phyloP scores from a whole-genome alignment of 1,140 invertebrate genomes.

The Laodelphax striatellus region DNA sequence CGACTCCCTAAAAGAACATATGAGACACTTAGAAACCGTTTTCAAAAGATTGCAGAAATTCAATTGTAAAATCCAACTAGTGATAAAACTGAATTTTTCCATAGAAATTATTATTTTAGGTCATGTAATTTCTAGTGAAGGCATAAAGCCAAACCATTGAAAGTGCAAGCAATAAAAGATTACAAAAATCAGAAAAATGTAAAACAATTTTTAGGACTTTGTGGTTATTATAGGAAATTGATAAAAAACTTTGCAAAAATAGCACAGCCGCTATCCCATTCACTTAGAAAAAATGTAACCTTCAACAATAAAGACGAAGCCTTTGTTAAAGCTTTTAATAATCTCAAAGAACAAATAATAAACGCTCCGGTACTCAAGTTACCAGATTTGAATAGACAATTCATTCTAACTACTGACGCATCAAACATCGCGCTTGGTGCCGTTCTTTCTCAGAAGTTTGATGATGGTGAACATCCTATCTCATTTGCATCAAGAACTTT shows the following conservation, averaged over 20 bases:
- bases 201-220: slow-evolving; percentile 28
- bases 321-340: too few species aligned
- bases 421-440: slow-evolving; percentile 11
- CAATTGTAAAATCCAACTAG: slow-evolving; percentile 22
- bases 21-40: slow-evolving; percentile 17
- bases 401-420: background rate
- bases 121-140: slow-evolving; percentile 25
- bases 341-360: too few species aligned
- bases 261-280: slow-evolving; percentile 24
- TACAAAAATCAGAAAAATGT: slow-evolving; percentile 26
- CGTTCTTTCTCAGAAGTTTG: slow-evolving; percentile 12
- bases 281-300: slow-evolving; percentile 24
- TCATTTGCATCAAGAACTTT: slow-evolving; percentile 25
- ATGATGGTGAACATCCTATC: slow-evolving; percentile 13
- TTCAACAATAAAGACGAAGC: too few species aligned
- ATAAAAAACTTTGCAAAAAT: slow-evolving; percentile 26
- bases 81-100: slow-evolving; percentile 24
- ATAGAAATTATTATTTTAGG: slow-evolving; percentile 26
- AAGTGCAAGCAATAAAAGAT: slow-evolving; percentile 25
- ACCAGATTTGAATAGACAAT: too few species aligned
- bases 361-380: too few species aligned
- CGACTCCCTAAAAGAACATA: slow-evolving; percentile 6
- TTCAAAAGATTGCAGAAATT: slow-evolving; percentile 16
- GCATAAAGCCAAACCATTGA: slow-evolving; percentile 26
- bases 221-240: slow-evolving; percentile 30